Conservation (phyloP, 2,797 vertebrate genomes). For the Florisuga fusca region DNA sequence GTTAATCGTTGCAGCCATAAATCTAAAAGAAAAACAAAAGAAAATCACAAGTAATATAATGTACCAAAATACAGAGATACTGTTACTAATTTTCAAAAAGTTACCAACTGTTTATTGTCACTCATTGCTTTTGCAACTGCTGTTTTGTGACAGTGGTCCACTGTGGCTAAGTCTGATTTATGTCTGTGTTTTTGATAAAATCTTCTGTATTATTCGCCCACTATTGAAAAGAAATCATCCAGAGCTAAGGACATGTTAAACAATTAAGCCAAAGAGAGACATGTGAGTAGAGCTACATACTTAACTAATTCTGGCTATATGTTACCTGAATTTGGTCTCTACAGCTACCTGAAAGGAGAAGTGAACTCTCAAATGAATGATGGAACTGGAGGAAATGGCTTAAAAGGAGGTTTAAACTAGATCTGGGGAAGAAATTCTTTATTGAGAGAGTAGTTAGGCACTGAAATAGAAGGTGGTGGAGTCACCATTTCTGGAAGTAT, state of each 20-base stretch:
- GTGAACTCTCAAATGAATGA: too few species aligned
- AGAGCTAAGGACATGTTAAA: background rate
- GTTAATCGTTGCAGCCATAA: background rate
- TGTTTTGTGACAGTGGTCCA: background rate
- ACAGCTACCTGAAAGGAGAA: too few species aligned
- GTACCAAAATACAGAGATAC: background rate
- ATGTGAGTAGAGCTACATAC: background rate
- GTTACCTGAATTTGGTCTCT: background rate
- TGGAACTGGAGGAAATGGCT: too few species aligned
- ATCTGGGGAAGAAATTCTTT: too few species aligned
- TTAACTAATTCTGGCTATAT: background rate
- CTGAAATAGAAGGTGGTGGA: too few species aligned
- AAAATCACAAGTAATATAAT: background rate
- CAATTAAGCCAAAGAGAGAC: background rate
- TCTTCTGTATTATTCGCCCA: background rate
- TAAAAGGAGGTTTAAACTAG: too few species aligned
- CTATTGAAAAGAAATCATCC: background rate
- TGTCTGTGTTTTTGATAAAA: background rate
- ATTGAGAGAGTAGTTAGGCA: too few species aligned
- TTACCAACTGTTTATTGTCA: background rate
- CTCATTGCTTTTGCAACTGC: background rate
- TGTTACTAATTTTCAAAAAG: constrained; percentile 16
- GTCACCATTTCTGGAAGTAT: too few species aligned
- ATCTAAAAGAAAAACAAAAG: background rate
- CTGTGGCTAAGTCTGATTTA: background rate